Evolutionary conservation across 2,888 invertebrate species (phyloP), one percentile per base, ranked within the genome.

Genomic region (Luperina testacea): DNA sequence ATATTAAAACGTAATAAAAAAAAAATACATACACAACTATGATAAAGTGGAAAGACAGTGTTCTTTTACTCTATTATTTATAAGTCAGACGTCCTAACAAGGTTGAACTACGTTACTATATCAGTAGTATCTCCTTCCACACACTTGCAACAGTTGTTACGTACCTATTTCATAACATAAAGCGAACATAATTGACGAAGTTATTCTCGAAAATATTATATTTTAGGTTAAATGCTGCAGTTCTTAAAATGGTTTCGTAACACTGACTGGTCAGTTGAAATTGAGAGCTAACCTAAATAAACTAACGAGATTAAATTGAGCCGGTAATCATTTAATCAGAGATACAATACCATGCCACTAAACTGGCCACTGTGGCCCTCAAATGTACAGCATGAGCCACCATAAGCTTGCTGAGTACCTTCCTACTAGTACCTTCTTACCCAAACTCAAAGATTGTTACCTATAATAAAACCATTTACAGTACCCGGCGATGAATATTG

Each of bases 61-160:
- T 38, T 38, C 38, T 38, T 38, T 38, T 38, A 38, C 38, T 38
- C 38, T 45, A 32, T 32, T 32, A 67, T 72, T 32, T 32, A 67
- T 72, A 77, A 77, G 70, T 69, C 51, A 57, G 61, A 72, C 83
- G 85, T 87, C 89, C 81, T 90, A 83, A 88, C 78, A 87, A 88
- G 81, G 87, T 78, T 87, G 77, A 67, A n/a, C 24, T 57, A 76
- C 79, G 77, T 88, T 77, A 65, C 1, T 57, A n/a, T 45, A 20
- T 71, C 53, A 64, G 42, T 67, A 59, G 67, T 51, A 53, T 72
- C 63, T 78, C 32, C 59, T 77, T 89, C 73, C 82, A 77, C 57
- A 87, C 3, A 74, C 75, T 81, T 67, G 61, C 70, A 68, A 69
- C 68, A 81, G 63, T 69, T 81, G 45, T 85, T 72, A 76, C 86